Conservation (phyloP, 2,888 invertebrate species). For the Meiosimyza platycephala region DNA sequence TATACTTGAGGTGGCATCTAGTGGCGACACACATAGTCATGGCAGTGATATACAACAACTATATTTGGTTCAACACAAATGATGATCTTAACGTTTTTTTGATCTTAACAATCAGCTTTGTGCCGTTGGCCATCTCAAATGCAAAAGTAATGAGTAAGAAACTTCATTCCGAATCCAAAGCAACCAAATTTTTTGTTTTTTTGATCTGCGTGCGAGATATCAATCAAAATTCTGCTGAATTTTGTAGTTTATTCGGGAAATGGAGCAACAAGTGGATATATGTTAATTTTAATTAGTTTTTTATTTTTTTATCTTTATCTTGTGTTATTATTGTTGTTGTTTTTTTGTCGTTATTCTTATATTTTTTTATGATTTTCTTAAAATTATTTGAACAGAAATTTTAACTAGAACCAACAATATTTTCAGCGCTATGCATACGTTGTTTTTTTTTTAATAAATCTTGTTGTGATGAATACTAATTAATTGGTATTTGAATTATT, state of each 20-base stretch:
- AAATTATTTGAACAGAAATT: background rate
- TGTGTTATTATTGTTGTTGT: background rate
- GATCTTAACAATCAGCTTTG: background rate
- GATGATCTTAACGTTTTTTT: conserved; percentile 23
- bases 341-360: background rate
- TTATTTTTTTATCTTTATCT: background rate
- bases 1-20: conserved; percentile 22
- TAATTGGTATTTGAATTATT: too few species aligned
- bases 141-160: background rate
- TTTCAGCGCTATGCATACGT: too few species aligned
- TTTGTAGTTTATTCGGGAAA: background rate
- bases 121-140: conserved; percentile 27
- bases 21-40: background rate
- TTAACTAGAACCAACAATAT: too few species aligned
- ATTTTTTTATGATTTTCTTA: background rate
- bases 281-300: conserved; percentile 29
- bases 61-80: background rate
- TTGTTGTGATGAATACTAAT: too few species aligned
- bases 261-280: conserved; percentile 30
- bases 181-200: background rate
- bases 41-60: background rate
- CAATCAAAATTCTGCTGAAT: conserved; percentile 25
- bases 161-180: background rate
- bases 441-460: too few species aligned
- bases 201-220: conserved; percentile 12